Base-by-base conservation (phyloP, 2,888 invertebrate genomes). In the Apeira syringaria region DNA sequence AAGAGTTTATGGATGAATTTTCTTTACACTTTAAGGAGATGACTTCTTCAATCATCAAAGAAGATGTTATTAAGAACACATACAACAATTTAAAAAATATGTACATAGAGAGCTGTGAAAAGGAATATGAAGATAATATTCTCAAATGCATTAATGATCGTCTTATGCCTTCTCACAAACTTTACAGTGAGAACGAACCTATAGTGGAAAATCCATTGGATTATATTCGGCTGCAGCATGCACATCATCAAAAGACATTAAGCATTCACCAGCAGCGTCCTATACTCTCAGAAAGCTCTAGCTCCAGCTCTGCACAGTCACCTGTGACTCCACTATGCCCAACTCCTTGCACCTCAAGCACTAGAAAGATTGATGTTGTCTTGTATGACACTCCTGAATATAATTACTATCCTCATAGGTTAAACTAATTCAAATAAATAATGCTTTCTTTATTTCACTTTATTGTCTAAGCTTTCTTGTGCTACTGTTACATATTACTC, bases 361-460 rank as follows among this genome's bases (percentile, higher is more conserved):
- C 10, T 6, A 8, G 5, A 9, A 3, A 24, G 9, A 9, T 25
- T 0, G 13, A 31, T 17, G 9, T 30, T 1, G 18, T 18, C 8
- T 25, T 63, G 20, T 58, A 59, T 31, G 67, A 75, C 27, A 77
- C 81, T n/a, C 85, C 85, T 4, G 76, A 82, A 37, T 82, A 82
- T 56, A 59, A 60, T 24, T 85, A 72, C 53, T 85, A 75, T 48
- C 83, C 85, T 6, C 85, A 85, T 53, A 76, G 65, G 60, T 61
- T 85, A 34, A 41, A 24, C 5, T 26, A n/a, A 27, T 17, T 10
- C 13, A 31, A 30, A 28, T 18, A 32, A 20, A 13, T 5, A 11
- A 11, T 3, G 11, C 15, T 20, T 25, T 6, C 9, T 15, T 17
- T 28, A 5, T 18, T 24, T 35, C n/a, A 9, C 10, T 35, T 31